Evolutionary conservation across 2,888 invertebrate species (phyloP).

Genomic region (Brachynemurus nebulosus): DNA sequence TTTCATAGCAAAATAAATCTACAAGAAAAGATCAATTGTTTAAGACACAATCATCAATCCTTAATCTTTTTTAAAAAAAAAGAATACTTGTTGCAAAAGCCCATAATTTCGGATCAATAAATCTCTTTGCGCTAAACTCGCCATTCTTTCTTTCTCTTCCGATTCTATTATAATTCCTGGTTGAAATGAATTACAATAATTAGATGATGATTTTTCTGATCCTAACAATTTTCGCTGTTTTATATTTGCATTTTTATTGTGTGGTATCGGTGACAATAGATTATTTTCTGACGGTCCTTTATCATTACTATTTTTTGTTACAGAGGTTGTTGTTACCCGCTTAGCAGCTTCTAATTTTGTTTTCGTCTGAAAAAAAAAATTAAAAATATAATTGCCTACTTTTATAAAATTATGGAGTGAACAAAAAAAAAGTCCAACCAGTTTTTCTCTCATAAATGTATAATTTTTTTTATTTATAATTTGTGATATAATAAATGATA

Average conservation of each 20-base stretch:
- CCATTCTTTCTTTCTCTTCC: conserved; percentile 58
- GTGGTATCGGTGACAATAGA: conserved; percentile 22
- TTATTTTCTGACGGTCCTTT: not conserved
- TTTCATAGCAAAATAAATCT: conserved; percentile 52
- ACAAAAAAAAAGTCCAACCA: too few species aligned
- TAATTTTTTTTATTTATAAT: too few species aligned
- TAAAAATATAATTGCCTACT: too few species aligned
- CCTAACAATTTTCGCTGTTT: conserved; percentile 2
- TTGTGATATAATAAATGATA: too few species aligned
- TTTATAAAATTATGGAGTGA: too few species aligned
- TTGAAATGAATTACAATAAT: conserved; percentile 37
- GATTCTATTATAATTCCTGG: conserved; percentile 51
- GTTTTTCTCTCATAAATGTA: too few species aligned
- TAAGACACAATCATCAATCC: not conserved
- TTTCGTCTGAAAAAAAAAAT: conserved; percentile 26
- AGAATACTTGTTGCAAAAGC: conserved; percentile 45
- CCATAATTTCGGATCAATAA: conserved; percentile 55
- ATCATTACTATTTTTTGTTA: conserved; percentile 7
- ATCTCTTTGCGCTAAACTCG: conserved; percentile 50
- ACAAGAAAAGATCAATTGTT: not conserved
- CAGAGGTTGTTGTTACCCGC: conserved; percentile 27
- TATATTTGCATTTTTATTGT: conserved; percentile 20
- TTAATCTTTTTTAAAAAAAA: conserved; percentile 4
- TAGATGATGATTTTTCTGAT: not conserved
- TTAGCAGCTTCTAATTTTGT: conserved; percentile 45